These are phyloP conservation scores for Aphidius gifuensis DNA, from an alignment of 1,140 invertebrate genomes.

Conservation along the genomic window DNA sequence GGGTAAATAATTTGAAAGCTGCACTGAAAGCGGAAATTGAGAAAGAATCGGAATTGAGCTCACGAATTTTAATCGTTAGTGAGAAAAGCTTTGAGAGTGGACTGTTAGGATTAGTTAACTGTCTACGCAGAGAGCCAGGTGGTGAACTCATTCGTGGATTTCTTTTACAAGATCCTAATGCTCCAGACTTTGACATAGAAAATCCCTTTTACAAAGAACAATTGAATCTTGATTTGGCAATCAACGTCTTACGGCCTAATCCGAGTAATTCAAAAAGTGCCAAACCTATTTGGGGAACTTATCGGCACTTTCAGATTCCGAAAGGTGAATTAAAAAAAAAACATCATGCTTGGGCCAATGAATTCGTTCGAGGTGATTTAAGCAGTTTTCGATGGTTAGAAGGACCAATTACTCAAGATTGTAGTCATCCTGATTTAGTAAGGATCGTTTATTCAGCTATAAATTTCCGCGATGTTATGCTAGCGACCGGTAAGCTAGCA, in stretches of 20 bases:
- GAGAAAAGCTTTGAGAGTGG: conserved; percentile 70
- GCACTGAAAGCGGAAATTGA: conserved; percentile 55
- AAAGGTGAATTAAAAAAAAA: conserved; percentile 48
- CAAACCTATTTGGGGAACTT: conserved; percentile 67
- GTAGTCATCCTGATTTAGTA: conserved; percentile 45
- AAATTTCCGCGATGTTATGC: conserved; percentile 79
- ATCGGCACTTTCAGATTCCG: conserved; percentile 66
- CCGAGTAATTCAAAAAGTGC: conserved; percentile 52
- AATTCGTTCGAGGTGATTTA: conserved; percentile 77
- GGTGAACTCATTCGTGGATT: conserved; percentile 63
- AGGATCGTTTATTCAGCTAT: conserved; percentile 65
- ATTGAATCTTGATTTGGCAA: conserved; percentile 67
- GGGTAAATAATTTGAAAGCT: conserved; percentile 55
- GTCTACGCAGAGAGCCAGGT: conserved; percentile 67
- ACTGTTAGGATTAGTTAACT: conserved; percentile 78
- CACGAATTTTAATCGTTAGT: conserved; percentile 57
- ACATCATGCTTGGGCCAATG: conserved; percentile 75
- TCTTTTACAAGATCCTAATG: conserved; percentile 64
- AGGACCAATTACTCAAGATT: conserved; percentile 53
- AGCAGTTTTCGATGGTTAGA: conserved; percentile 81
- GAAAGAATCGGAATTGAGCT: conserved; percentile 17
- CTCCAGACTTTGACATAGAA: conserved; percentile 64
- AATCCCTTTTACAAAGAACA: conserved; percentile 64
- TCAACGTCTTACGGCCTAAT: conserved; percentile 64
- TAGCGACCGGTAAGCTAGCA: conserved; percentile 69